Evolutionary conservation across 2,797 vertebrate genomes (phyloP), one percentile per base, ranked within the genome.

Genomic region (Paramormyrops hopkinsi): DNA sequence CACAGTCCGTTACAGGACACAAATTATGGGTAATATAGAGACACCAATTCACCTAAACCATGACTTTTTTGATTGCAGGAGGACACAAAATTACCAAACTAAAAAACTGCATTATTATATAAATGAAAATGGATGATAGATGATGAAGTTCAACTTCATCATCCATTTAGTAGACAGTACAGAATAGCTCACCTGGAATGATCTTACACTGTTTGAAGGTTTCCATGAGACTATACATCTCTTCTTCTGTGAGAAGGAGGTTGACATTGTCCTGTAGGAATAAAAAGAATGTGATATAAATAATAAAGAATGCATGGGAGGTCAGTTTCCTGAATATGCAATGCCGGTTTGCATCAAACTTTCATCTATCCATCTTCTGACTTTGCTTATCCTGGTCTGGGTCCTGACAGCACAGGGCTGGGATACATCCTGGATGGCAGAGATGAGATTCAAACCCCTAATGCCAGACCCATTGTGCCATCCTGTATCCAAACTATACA

Each of bases 211-310:
- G 96, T 90, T 94, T 96, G 92, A 99, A 97, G 44, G 96, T 97
- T 92, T 98, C 97, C 94, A 97, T 96, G 53, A 99, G 96, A 92
- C 97, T 98, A 92, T 97, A 98, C 98, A 99, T 97, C 93, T 99
- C 98, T 59, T 99, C 98, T 53, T 99, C 98, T 0, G 98, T 99
- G 53, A 99, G 96, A 82, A 99, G 96, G 69, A 99, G 95, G 93
- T 98, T 98, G 90, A 99, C 95, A 91, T 99, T 99, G 94, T 99
- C 97, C 98, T 99, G 94, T 62, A 90, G 89, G 53, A 62, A 59
- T 37, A 48, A 56, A 50, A 85, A 85, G 44, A 17, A 48, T 25
- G 46, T 85, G 12, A 85, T 50, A 22, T 79, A n/a, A 82, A n/a
- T 19, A 46, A 82, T 82, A 3, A 82, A n/a, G 76, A 19, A 82